These are phyloP conservation scores for Chrysopa pallens DNA, from an alignment of 1,140 invertebrate species.

Conservation along the genomic window DNA sequence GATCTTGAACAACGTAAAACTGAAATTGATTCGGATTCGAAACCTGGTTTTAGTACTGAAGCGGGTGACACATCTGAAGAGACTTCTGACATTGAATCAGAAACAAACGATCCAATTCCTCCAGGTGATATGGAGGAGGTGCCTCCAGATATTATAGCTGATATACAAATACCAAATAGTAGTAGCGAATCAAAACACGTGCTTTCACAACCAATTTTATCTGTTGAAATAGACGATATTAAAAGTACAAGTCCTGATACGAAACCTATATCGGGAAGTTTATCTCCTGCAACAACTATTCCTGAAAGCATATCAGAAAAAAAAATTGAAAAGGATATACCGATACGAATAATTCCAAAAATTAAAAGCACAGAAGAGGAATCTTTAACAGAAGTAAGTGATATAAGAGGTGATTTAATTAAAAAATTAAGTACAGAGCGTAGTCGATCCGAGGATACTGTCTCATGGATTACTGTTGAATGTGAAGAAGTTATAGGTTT, in stretches of 20 bases:
- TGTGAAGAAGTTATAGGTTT: slow-evolving; percentile 38
- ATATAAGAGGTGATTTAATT: slow-evolving; percentile 23
- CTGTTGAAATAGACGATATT: not conserved
- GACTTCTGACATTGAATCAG: not conserved
- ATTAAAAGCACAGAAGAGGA: slow-evolving; percentile 38
- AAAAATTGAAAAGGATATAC: not conserved
- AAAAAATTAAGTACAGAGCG: slow-evolving; percentile 25
- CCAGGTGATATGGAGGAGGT: not conserved
- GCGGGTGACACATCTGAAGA: slow-evolving; percentile 2
- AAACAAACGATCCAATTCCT: not conserved
- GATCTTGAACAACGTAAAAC: slow-evolving; percentile 16
- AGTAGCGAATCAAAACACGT: not conserved
- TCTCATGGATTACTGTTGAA: slow-evolving; percentile 37
- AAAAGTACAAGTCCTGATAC: not conserved
- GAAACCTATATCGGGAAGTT: not conserved
- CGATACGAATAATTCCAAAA: slow-evolving; percentile 6
- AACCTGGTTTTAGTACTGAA: slow-evolving; percentile 6
- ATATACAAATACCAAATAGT: not conserved
- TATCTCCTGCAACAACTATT: not conserved
- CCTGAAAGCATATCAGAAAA: not conserved
- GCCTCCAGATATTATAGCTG: not conserved
- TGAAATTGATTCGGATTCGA: slow-evolving; percentile 8
- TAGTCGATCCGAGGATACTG: slow-evolving; percentile 38
- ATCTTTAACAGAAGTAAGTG: slow-evolving; percentile 39
- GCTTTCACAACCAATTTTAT: not conserved